phyloP scores from a whole-genome alignment of 2,113 vertebrate species.

The Mionectes macconnelli region DNA sequence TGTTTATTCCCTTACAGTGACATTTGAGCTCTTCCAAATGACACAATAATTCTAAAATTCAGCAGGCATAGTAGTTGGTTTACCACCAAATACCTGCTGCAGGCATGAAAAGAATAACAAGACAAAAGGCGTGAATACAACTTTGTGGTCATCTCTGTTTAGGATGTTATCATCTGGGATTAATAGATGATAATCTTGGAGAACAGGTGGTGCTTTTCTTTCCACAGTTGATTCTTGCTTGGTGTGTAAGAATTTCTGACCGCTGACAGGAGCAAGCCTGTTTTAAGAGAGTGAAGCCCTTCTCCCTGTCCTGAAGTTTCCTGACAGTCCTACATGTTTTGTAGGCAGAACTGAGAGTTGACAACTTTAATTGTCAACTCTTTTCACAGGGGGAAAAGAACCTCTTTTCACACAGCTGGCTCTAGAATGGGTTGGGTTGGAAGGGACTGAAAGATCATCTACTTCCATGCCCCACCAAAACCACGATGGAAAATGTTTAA shows the following conservation, averaged over 20 bases:
- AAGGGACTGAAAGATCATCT: not conserved
- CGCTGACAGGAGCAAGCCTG: not conserved
- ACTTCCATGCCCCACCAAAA: not conserved
- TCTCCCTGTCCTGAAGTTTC: not conserved
- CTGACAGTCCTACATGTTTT: not conserved
- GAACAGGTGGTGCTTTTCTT: not conserved
- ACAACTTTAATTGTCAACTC: no score
- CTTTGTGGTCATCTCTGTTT: not conserved
- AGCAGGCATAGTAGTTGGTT: not conserved
- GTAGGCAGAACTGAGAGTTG: not conserved
- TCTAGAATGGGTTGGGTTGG: not conserved
- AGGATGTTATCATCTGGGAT: not conserved
- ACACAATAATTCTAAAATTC: not conserved
- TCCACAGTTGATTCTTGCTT: not conserved
- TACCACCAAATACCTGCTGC: not conserved
- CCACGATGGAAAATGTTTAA: not conserved
- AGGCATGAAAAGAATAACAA: not conserved
- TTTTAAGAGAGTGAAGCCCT: not conserved
- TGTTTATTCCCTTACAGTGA: conserved; percentile 44
- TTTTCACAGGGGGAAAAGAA: no score
- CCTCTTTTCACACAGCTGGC: not conserved
- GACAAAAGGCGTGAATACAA: not conserved
- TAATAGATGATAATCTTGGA: not conserved
- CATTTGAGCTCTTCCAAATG: conserved; percentile 29
- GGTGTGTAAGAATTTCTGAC: not conserved